Percentiles rank a stretch among this genome's conserved stretches.
Conservation (phyloP, 2,113 vertebrate genomes). For the Chaenogobius annularis region DNA sequence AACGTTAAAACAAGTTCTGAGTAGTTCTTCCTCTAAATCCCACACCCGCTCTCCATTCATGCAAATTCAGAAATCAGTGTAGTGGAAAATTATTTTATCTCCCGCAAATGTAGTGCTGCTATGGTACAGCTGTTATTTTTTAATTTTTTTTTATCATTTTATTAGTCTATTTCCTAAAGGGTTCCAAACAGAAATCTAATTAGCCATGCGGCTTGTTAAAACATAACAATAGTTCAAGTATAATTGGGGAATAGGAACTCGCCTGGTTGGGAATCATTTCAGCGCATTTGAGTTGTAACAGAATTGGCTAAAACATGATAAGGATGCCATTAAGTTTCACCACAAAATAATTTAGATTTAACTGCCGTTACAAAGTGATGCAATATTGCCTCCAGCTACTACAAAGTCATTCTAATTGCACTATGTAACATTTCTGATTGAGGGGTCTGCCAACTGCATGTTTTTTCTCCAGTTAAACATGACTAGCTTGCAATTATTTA, state of each 20-base stretch:
- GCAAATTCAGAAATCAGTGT: conserved; percentile 9
- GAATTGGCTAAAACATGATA: not conserved
- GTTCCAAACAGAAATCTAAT: conserved; percentile 31
- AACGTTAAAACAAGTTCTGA: too few relatives aligned
- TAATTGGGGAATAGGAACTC: not conserved
- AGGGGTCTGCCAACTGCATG: too few relatives aligned
- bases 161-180: conserved; percentile 20
- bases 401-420: too few relatives aligned
- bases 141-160: conserved; percentile 8
- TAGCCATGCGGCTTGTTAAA: conserved; percentile 18
- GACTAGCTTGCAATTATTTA: too few relatives aligned
- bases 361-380: not conserved
- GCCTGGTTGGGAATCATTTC: conserved; percentile 2
- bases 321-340: not conserved
- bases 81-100: conserved; percentile 28
- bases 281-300: not conserved
- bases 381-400: too few relatives aligned
- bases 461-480: too few relatives aligned
- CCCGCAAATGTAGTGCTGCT: not conserved
- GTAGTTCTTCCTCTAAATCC: too few relatives aligned
- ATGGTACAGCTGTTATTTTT: conserved; percentile 4
- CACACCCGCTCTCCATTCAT: conserved; percentile 28
- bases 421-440: too few relatives aligned
- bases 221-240: not conserved
- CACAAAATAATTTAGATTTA: not conserved